Percentiles rank a stretch among this genome's conserved stretches.
Conservation (phyloP, 1,140 invertebrate species). For the Eumeta japonica region DNA sequence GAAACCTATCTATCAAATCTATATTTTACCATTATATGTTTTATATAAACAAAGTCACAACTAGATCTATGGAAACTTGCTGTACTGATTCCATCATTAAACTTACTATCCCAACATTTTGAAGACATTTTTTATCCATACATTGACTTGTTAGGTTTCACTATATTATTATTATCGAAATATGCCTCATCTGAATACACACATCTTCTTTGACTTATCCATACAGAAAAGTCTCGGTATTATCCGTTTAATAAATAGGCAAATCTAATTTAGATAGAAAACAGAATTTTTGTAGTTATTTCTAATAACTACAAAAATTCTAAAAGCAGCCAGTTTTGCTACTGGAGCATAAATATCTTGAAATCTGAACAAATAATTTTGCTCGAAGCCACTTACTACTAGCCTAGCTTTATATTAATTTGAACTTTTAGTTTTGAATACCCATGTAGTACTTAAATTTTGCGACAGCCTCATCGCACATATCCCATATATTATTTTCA, state of each 20-base stretch:
- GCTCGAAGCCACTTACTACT: conserved; percentile 22
- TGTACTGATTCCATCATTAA: no score
- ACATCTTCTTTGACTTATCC: conserved; percentile 18
- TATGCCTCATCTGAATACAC: conserved; percentile 18
- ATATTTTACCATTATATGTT: no score
- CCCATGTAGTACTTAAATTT: conserved; percentile 21
- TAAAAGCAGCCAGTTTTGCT: conserved; percentile 23
- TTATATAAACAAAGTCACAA: no score
- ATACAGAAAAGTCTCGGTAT: conserved; percentile 5
- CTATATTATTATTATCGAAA: conserved; percentile 7
- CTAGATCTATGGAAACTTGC: no score
- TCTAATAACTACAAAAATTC: conserved; percentile 10
- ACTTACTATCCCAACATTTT: no score
- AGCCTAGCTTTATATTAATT: conserved; percentile 22
- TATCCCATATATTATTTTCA: conserved; percentile 20
- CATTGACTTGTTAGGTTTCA: no score
- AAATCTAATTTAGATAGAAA: conserved; percentile 6
- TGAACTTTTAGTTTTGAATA: conserved; percentile 20
- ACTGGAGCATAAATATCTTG: conserved; percentile 24
- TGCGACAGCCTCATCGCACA: conserved; percentile 15
- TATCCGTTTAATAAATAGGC: conserved; percentile 7
- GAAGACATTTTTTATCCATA: no score
- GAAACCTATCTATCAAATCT: no score
- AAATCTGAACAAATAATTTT: conserved; percentile 14
- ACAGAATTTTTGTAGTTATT: no score